These are phyloP conservation scores for Arctocebus calabarensis DNA, from an alignment of 2,797 vertebrate species.

Conservation along the genomic window DNA sequence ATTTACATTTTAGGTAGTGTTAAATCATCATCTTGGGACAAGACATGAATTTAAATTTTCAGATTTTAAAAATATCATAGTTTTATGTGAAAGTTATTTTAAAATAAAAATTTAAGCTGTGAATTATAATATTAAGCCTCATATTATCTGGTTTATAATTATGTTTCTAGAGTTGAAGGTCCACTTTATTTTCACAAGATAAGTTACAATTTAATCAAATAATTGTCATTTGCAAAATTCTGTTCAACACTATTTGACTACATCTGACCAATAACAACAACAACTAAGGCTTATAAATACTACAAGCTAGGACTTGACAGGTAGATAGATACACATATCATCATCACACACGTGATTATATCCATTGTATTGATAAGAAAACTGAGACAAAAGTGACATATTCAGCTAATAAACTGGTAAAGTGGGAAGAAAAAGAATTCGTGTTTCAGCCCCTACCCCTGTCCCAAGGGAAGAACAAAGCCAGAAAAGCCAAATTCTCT, in stretches of 20 bases:
- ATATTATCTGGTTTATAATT: neutral
- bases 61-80: neutral
- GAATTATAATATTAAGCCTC: neutral
- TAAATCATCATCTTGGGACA: neutral
- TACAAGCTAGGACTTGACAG: neutral
- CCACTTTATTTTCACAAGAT: neutral
- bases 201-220: neutral
- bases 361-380: neutral
- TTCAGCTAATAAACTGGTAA: neutral
- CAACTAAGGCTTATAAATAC: neutral
- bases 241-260: neutral
- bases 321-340: neutral
- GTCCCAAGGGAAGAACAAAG: neutral
- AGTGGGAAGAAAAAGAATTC: neutral
- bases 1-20: neutral
- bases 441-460: neutral
- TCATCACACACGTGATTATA: neutral
- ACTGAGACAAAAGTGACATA: neutral
- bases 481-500: neutral
- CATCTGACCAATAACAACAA: neutral
- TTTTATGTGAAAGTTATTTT: neutral
- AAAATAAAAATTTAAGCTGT: neutral
- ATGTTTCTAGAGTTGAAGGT: neutral
- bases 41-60: neutral
- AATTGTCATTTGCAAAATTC: neutral